Evolutionary conservation across 1,140 invertebrate genomes (phyloP), one percentile per base, ranked within the genome.

Genomic region (Centruroides vittatus): DNA sequence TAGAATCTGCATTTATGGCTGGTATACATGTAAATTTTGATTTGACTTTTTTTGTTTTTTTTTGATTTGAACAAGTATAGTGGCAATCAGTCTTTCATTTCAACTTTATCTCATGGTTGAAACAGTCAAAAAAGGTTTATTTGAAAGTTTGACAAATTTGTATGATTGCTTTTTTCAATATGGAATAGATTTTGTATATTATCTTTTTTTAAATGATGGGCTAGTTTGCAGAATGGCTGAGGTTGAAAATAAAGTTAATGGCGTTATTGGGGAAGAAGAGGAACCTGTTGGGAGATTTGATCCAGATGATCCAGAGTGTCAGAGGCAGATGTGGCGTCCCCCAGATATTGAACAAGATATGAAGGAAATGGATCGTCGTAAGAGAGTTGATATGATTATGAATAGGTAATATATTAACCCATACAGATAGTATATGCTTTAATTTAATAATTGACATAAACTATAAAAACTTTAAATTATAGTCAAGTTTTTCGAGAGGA

Each of bases 401-500:
- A 93, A 92, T 66, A 70, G 67, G 67, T 68, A 2, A 59, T 8
- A 6, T 36, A 1, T 53, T 36, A 34, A 53, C 3, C 35, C 23
- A 34, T 34, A 7, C 23, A 53, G 8, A 3, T 34, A 6, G 51
- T 0, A 34, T 53, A 53, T 6, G 8, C 5, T 53, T 23, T 36
- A 34, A 6, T 53, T 53, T 34, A 23, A 23, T 6, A 53, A 53
- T 34, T 36, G 34, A n/a, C 49, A 51, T 34, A 51, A n/a, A 51
- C 49, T 51, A 51, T 51, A 52, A 41, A 41, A 9, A 12, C 23
- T 59, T 46, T 47, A 9, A n/a, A 46, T 62, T 63, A 34, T 41
- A 94, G 91, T 55, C 85, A 89, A 74, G 80, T 96, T 60, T 98
- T 98, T 75, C 83, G 93, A 61, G 92, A 96, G 74, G 95, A 99